Percentiles rank a stretch among this genome's conserved stretches.
Conservation (phyloP, 2,888 invertebrate species). For the Stomorhina lunata region DNA sequence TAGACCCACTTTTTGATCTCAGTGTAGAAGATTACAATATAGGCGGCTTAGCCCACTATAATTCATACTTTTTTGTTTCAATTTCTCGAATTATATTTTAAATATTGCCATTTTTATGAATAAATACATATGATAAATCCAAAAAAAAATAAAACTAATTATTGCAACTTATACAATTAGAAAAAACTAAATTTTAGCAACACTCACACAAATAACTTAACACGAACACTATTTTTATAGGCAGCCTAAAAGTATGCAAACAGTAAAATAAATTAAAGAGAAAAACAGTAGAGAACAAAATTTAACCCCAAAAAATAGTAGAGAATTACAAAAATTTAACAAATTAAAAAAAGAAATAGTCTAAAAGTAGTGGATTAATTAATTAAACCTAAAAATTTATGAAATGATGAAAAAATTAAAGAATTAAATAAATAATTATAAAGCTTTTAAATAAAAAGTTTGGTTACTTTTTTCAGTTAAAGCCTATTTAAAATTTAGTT, state of each 20-base stretch:
- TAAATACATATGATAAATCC: not conserved
- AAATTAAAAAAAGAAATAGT: not conserved
- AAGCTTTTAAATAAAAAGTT: not conserved
- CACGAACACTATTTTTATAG: slow-evolving; percentile 24
- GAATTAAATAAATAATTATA: not conserved
- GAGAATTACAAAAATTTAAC: slow-evolving; percentile 19
- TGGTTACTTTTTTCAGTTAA: not conserved
- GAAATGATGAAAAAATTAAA: not conserved
- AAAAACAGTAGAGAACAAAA: slow-evolving; percentile 37
- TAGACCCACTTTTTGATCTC: too few species aligned
- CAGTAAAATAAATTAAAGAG: slow-evolving; percentile 22
- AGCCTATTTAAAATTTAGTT: slow-evolving; percentile 5
- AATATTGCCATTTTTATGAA: slow-evolving; percentile 7
- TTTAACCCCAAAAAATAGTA: not conserved
- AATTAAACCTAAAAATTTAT: too few species aligned
- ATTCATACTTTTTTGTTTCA: too few species aligned
- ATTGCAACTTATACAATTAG: slow-evolving; percentile 13
- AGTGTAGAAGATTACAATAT: too few species aligned
- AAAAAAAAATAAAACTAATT: not conserved
- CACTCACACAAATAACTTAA: not conserved
- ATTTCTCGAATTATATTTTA: not conserved
- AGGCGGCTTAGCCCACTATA: too few species aligned
- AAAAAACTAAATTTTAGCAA: slow-evolving; percentile 13
- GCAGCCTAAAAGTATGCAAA: slow-evolving; percentile 46
- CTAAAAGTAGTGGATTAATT: not conserved